These are phyloP conservation scores for Margarornis squamiger DNA, from an alignment of 2,797 vertebrate genomes.

Conservation along the genomic window DNA sequence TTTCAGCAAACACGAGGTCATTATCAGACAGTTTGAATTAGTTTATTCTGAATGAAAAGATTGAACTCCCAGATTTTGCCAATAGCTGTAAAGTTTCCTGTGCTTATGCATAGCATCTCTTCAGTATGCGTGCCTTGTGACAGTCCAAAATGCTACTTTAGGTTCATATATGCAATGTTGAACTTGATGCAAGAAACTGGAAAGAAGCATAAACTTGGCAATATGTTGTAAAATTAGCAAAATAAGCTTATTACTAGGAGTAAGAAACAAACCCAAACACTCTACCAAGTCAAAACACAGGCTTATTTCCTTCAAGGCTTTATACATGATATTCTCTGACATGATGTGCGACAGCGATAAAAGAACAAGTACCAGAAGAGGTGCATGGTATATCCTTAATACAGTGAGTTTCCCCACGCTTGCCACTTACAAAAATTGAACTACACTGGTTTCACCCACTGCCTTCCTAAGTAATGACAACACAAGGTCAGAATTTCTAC, in stretches of 20 bases:
- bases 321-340: not conserved
- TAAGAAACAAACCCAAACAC: not conserved
- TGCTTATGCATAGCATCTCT: not conserved
- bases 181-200: not conserved
- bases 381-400: accelerated
- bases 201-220: not conserved
- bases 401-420: not conserved
- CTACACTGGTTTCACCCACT: not conserved
- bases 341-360: not conserved
- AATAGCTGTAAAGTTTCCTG: not conserved
- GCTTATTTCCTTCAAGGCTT: not conserved
- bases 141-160: not conserved
- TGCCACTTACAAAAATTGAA: not conserved
- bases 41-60: not conserved
- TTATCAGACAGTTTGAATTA: not conserved
- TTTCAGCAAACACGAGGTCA: not conserved
- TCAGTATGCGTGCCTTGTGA: not conserved
- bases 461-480: not conserved
- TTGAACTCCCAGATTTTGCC: not conserved
- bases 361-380: not conserved
- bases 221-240: not conserved
- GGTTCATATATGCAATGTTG: too few relatives aligned
- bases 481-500: not conserved
- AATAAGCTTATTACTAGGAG: not conserved
- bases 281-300: not conserved